Percentiles rank a stretch among this genome's conserved stretches.
Evolutionary conservation across 2,113 vertebrate species (phyloP).

Genomic region (Syngnathoides biaculeatus): DNA sequence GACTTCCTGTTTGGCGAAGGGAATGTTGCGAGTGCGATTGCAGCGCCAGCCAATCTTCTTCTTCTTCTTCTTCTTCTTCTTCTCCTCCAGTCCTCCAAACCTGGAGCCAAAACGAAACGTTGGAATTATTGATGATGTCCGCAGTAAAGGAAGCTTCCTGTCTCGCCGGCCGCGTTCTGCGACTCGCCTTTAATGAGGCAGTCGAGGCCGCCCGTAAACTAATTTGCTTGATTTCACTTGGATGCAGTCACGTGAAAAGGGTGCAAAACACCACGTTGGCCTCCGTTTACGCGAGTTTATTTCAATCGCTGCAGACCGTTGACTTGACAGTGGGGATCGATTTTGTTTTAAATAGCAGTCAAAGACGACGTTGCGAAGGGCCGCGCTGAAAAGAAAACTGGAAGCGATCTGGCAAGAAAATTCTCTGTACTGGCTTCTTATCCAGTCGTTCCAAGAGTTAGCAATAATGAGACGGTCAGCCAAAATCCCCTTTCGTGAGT

Average conservation of each 20-base stretch:
- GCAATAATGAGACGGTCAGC: no score
- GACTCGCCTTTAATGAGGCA: constrained; percentile 52
- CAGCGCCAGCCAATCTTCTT: constrained; percentile 27
- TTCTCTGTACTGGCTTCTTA: no score
- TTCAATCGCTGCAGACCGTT: not conserved
- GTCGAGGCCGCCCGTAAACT: constrained; percentile 54
- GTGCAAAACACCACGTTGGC: not conserved
- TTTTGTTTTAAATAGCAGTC: not conserved
- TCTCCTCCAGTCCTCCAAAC: constrained; percentile 21
- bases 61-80: constrained; percentile 13
- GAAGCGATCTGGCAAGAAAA: no score
- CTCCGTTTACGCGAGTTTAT: constrained; percentile 5
- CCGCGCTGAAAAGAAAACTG: not conserved
- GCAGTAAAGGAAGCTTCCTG: not conserved
- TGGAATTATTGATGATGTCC: not conserved
- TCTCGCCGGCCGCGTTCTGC: constrained; percentile 22
- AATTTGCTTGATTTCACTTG: constrained; percentile 67
- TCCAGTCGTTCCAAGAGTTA: no score
- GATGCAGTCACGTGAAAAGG: constrained; percentile 26
- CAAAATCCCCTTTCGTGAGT: no score
- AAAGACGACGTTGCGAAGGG: not conserved
- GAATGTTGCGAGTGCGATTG: constrained; percentile 32
- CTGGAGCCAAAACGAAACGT: constrained; percentile 27
- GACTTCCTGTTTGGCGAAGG: constrained; percentile 20
- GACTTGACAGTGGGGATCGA: not conserved